phyloP scores from a whole-genome alignment of 2,888 invertebrate genomes.

The Perizoma affinitatum region DNA sequence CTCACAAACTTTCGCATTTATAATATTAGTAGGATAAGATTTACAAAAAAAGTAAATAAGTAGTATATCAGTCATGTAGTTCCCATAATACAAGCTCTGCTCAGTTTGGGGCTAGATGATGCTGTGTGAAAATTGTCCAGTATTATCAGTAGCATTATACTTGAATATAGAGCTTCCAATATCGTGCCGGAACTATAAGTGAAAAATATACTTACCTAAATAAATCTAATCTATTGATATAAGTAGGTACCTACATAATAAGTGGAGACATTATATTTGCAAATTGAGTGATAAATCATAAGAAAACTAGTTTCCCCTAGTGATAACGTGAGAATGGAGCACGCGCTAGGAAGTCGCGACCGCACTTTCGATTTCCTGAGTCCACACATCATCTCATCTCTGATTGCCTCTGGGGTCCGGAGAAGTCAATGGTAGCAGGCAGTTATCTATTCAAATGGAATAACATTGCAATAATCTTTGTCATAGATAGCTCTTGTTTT shows the following conservation, averaged over 20 bases:
- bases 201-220: constrained; percentile 13
- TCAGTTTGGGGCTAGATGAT: no score
- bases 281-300: constrained; percentile 2
- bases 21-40: no score
- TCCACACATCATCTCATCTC: constrained; percentile 29
- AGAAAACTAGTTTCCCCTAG: constrained; percentile 26
- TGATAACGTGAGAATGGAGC: constrained; percentile 48
- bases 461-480: constrained; percentile 17
- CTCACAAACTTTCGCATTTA: no score
- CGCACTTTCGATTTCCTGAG: constrained; percentile 64
- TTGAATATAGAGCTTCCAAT: constrained; percentile 26
- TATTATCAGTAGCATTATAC: no score
- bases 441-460: constrained; percentile 15
- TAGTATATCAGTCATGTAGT: no score
- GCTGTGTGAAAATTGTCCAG: no score
- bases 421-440: constrained; percentile 13
- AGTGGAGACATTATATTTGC: constrained; percentile 7
- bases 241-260: neutral
- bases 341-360: constrained; percentile 52
- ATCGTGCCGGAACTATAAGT: constrained; percentile 29
- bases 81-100: no score
- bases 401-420: constrained; percentile 36
- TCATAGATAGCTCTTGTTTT: constrained; percentile 11
- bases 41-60: no score
- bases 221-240: no score